phyloP scores from a whole-genome alignment of 2,113 vertebrate genomes.

The Sigmodon hispidus region DNA sequence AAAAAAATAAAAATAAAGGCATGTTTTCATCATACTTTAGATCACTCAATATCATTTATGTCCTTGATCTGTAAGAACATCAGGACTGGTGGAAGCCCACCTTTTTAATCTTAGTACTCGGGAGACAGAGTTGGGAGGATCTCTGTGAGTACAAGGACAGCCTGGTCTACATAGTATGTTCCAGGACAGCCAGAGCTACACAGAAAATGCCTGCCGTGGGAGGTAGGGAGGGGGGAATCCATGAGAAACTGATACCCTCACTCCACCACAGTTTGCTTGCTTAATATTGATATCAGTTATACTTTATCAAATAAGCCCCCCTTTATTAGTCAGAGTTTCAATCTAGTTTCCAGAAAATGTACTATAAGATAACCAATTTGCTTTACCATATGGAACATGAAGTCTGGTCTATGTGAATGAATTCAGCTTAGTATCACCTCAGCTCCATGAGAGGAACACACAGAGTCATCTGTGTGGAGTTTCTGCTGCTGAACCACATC shows the following conservation, averaged over 20 bases:
- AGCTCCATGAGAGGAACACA: background rate
- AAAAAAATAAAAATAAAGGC: background rate
- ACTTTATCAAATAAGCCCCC: background rate
- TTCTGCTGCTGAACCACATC: background rate
- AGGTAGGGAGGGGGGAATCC: background rate
- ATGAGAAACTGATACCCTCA: background rate
- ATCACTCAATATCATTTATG: background rate
- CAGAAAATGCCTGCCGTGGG: too few species aligned
- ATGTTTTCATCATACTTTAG: background rate
- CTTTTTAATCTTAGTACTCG: too few species aligned
- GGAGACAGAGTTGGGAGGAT: too few species aligned
- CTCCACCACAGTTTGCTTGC: background rate
- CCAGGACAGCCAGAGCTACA: too few species aligned
- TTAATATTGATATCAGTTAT: background rate
- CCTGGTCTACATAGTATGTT: too few species aligned
- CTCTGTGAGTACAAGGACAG: too few species aligned
- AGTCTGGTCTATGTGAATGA: background rate
- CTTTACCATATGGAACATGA: background rate
- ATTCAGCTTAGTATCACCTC: background rate
- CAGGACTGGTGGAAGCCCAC: too few species aligned
- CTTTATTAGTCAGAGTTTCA: background rate
- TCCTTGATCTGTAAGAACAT: background rate
- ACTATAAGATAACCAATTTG: slow-evolving; percentile 14
- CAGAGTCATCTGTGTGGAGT: background rate
- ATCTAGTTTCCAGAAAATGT: background rate